phyloP scores from a whole-genome alignment of 2,113 vertebrate species.

The Vanacampus margaritifer region DNA sequence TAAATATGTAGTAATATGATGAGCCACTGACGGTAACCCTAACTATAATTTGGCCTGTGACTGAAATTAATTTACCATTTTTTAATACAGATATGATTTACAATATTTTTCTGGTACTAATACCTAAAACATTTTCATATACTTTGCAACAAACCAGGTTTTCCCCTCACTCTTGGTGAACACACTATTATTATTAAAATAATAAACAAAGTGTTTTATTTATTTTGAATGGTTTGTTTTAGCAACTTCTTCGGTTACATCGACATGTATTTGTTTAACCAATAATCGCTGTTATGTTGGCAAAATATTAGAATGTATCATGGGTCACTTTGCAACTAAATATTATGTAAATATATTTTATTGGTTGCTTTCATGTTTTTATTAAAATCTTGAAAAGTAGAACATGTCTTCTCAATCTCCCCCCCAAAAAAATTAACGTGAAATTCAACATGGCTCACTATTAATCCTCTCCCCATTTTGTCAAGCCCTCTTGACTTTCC shows the following conservation, averaged over 20 bases:
- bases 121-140: not conserved
- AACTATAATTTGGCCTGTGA: no score
- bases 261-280: not conserved
- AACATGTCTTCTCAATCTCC: not conserved
- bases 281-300: not conserved
- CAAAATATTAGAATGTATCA: not conserved
- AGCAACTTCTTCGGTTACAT: not conserved
- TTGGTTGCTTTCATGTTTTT: not conserved
- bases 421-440: no score
- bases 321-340: slow-evolving; percentile 11
- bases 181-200: not conserved
- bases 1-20: no score
- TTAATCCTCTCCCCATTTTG: not conserved
- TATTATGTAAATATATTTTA: slow-evolving; percentile 32
- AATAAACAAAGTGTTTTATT: not conserved
- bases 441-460: not conserved
- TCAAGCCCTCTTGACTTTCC: slow-evolving; percentile 5
- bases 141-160: not conserved
- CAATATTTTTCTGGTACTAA: not conserved
- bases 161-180: not conserved
- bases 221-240: not conserved
- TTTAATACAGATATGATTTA: no score
- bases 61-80: not conserved
- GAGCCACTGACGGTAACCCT: no score
- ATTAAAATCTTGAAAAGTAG: not conserved